Base-by-base conservation (phyloP, 2,797 vertebrate genomes). In the Manis crassicaudata region DNA sequence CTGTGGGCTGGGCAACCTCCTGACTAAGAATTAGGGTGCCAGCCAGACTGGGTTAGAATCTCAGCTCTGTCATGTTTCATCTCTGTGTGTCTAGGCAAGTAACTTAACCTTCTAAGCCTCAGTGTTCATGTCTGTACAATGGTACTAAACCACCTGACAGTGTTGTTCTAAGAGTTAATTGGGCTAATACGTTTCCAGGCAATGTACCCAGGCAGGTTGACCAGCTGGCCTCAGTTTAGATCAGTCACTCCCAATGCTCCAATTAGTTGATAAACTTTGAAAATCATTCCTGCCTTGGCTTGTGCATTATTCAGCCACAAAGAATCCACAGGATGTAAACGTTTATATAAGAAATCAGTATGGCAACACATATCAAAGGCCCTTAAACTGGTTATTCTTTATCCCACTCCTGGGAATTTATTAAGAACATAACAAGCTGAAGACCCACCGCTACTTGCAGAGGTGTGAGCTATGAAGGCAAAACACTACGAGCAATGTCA, bases 291-390 rank as follows among this genome's bases (percentile, higher is more conserved):
- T 68, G 14, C 54, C 43, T 77, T 32, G 62, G 11, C 21, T 54
- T 35, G 25, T 46, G 40, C 32, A 63, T 90, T 79, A 56, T 83
- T 96, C 67, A 91, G 27, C 43, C 21, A n/a, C 40, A 75, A 50
- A 43, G 11, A 90, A 68, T 32, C 2, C 79, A 77, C 6, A 11
- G 60, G n/a, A 52, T 43, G 2, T 65, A 72, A 86, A 94, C 73
- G 68, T 92, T 93, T 63, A 58, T 29, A 92, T 72, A 88, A 91
- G 70, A 83, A 86, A 84, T 95, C 88, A 89, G 90, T 81, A 65
- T 9, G n/a, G 67, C 20, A 84, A 54, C 50, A 77, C 23, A 32
- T 70, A 85, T 17, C 76, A 67, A 95, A 83, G 40, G 29, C 63
- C 17, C 11, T 52, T 23, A 87, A 94, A 72, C n/a, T 85, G 13